Percentiles rank a stretch among this genome's conserved stretches.
Conservation (phyloP, 1,140 invertebrate species). For the Nasonia vitripennis region DNA sequence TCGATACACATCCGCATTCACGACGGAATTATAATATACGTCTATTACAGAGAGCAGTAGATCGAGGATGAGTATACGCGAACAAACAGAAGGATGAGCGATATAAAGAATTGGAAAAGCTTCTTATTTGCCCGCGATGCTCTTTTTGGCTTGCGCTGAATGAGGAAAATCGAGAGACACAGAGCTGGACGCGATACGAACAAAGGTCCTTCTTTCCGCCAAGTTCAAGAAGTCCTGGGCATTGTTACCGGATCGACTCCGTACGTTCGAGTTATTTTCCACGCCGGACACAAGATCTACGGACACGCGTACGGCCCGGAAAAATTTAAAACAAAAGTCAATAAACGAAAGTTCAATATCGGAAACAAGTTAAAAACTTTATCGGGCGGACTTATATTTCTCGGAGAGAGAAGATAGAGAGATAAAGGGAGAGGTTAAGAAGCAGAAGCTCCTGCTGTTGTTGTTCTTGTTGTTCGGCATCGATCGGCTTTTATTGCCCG, state of each 20-base stretch:
- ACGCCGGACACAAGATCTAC: neutral
- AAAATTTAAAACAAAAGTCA: slow-evolving; percentile 48
- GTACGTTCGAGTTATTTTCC: neutral
- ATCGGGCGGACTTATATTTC: slow-evolving; percentile 4
- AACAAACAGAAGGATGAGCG: neutral
- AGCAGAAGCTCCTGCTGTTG: neutral
- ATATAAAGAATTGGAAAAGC: neutral
- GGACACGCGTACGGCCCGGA: neutral
- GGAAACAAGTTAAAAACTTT: slow-evolving; percentile 43
- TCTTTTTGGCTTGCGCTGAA: neutral
- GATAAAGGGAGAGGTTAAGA: neutral
- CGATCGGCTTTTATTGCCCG: slow-evolving; percentile 27
- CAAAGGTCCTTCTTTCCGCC: neutral
- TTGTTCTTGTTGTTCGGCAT: neutral
- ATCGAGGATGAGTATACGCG: neutral
- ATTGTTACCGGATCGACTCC: slow-evolving; percentile 12
- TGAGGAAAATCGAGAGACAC: neutral
- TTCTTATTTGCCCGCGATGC: neutral
- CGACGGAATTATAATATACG: neutral
- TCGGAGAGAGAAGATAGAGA: neutral
- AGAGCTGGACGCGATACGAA: neutral
- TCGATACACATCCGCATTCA: too few relatives aligned
- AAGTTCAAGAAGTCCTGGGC: slow-evolving; percentile 21
- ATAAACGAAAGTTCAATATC: slow-evolving; percentile 43
- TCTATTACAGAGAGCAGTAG: neutral